Evolutionary conservation across 2,888 invertebrate genomes (phyloP), one percentile per base, ranked within the genome.

Genomic region (Anagyrus pseudococci): DNA sequence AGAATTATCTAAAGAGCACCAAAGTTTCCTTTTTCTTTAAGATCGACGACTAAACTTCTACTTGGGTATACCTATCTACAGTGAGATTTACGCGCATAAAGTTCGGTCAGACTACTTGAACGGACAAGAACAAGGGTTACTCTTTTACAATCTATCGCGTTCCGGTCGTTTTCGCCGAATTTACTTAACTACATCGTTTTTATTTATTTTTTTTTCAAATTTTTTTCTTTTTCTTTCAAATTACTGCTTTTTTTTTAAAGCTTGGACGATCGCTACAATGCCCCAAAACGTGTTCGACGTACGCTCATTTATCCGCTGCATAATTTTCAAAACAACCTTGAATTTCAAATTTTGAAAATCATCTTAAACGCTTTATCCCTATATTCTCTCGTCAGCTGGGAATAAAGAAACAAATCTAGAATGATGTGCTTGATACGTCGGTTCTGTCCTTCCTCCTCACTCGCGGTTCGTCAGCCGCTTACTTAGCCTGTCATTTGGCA

Each of bases 401-500:
- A 29, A 29, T 7, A 29, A 29, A 29, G 10, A 29, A 29, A 29
- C 4, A 29, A 29, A 29, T 29, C 29, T 10, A 4, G 29, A 29
- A 29, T 7, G 10, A 10, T 10, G 29, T 29, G 4, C 19, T 33
- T 20, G 6, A 2, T 15, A 55, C n/a, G 37, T 40, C 40, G 52
- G 40, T 52, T 19, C 13, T 49, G 3, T 4, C 33, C 15, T 20
- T 44, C 29, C 13, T 22, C 29, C 33, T 8, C 20, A n/a, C 20
- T 17, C 17, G 13, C 17, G 40, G n/a, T 7, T 22, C 25, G 23
- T 6, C 23, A 62, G n/a, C 47, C 52, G 66, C 64, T 77, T 77
- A 80, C 73, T 80, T 80, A 64, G 77, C 70, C 69, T 77, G 80
- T 80, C 79, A 80, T 79, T 80, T 80, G 62, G 76, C 66, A 46